phyloP scores from a whole-genome alignment of 1,140 invertebrate species.

The Diabrotica virgifera region DNA sequence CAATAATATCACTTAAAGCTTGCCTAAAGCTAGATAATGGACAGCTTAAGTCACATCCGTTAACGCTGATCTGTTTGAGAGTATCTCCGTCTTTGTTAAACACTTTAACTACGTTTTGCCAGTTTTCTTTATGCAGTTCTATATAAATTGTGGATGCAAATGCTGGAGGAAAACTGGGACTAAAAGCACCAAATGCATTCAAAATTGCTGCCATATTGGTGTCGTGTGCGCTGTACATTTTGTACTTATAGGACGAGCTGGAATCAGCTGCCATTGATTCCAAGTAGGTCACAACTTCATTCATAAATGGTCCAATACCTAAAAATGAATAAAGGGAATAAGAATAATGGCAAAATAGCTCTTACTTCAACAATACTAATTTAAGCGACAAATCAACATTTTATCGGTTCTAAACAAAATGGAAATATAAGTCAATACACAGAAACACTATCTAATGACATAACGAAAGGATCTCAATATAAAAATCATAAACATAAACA shows the following conservation, averaged over 20 bases:
- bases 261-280: background rate
- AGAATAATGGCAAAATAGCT: too few species aligned
- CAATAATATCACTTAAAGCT: background rate
- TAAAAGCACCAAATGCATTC: background rate
- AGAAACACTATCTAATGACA: too few species aligned
- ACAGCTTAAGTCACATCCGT: conserved; percentile 10
- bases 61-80: conserved; percentile 4
- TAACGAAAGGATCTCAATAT: too few species aligned
- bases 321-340: too few species aligned
- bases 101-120: background rate
- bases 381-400: too few species aligned
- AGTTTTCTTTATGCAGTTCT: background rate
- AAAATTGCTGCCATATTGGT: conserved; percentile 2
- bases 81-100: conserved; percentile 1
- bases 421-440: too few species aligned
- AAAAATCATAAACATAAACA: too few species aligned
- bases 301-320: conserved; percentile 16
- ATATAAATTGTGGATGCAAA: conserved; percentile 9
- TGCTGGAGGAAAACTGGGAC: background rate
- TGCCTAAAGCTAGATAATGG: background rate
- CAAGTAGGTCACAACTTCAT: background rate
- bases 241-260: background rate
- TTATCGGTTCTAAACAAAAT: too few species aligned
- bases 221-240: conserved; percentile 18
- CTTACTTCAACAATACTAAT: too few species aligned